Conservation (phyloP, 2,888 invertebrate genomes). For the Rhorus exstirpatorius region DNA sequence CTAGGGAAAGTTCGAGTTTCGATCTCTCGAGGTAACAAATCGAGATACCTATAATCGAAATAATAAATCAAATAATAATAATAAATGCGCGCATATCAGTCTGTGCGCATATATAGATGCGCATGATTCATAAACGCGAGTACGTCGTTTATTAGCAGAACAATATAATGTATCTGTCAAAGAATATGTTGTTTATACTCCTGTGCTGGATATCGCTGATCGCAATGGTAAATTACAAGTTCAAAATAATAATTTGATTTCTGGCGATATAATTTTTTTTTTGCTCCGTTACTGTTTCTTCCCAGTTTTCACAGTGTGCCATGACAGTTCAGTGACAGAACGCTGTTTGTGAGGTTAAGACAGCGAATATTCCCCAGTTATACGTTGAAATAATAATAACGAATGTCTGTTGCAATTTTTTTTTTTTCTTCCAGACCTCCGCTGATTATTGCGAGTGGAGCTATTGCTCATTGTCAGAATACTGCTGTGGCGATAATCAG, state of each 20-base stretch:
- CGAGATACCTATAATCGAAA: not conserved
- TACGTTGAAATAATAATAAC: not conserved
- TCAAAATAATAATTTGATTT: not conserved
- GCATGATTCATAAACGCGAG: not conserved
- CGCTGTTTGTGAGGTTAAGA: conserved; percentile 12
- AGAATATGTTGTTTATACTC: conserved; percentile 69
- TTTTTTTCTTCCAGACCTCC: conserved; percentile 64
- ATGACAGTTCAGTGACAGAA: not conserved
- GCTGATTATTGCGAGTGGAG: conserved; percentile 76
- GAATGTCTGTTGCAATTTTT: not conserved
- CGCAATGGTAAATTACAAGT: conserved; percentile 63
- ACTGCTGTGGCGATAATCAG: conserved; percentile 76
- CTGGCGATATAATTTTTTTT: not conserved
- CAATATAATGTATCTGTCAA: conserved; percentile 64
- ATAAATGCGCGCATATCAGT: not conserved
- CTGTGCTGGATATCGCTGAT: conserved; percentile 63
- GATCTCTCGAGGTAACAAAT: not conserved
- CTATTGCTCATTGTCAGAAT: conserved; percentile 72
- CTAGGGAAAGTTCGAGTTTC: not conserved
- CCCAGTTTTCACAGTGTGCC: not conserved
- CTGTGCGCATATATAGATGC: conserved; percentile 5
- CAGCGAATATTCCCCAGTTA: not conserved
- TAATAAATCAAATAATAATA: not conserved
- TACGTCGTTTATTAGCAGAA: no score
- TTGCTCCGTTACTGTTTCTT: not conserved